A percentile compares a stretch with the other conserved stretches of the same genome.
Evolutionary conservation across 2,888 invertebrate genomes (phyloP).

Genomic region (Mesoligia furuncula): DNA sequence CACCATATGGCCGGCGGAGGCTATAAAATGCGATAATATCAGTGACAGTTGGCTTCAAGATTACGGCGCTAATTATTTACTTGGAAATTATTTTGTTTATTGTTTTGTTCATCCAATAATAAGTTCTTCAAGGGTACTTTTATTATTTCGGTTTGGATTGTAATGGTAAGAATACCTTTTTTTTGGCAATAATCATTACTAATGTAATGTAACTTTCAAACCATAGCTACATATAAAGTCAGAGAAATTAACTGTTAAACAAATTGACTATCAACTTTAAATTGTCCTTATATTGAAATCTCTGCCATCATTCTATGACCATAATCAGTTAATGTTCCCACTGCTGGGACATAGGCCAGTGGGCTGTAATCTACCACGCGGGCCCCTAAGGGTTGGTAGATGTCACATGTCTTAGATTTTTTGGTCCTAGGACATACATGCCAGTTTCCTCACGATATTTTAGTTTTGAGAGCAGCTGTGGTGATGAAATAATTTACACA

Average conservation of each 20-base stretch:
- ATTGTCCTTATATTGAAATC: background rate
- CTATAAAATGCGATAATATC: slow-evolving; percentile 79
- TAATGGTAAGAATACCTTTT: background rate
- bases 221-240: background rate
- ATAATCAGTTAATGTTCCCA: too few species aligned
- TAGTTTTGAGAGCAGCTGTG: background rate
- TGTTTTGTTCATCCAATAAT: slow-evolving; percentile 1
- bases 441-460: background rate
- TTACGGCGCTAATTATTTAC: slow-evolving; percentile 64
- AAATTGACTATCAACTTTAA: background rate
- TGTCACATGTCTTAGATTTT: too few species aligned
- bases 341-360: too few species aligned
- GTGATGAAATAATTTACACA: background rate
- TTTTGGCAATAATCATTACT: background rate
- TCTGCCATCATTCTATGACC: too few species aligned
- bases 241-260: background rate
- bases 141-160: background rate
- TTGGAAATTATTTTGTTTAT: slow-evolving; percentile 42
- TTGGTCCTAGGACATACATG: too few species aligned
- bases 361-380: too few species aligned
- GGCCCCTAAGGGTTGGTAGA: too few species aligned
- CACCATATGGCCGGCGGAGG: slow-evolving; percentile 81
- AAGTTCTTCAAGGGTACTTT: slow-evolving; percentile 11
- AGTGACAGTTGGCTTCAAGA: slow-evolving; percentile 79
- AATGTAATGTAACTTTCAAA: background rate